These are phyloP conservation scores for Myocastor coypus DNA, from an alignment of 2,113 vertebrate species.

Conservation along the genomic window DNA sequence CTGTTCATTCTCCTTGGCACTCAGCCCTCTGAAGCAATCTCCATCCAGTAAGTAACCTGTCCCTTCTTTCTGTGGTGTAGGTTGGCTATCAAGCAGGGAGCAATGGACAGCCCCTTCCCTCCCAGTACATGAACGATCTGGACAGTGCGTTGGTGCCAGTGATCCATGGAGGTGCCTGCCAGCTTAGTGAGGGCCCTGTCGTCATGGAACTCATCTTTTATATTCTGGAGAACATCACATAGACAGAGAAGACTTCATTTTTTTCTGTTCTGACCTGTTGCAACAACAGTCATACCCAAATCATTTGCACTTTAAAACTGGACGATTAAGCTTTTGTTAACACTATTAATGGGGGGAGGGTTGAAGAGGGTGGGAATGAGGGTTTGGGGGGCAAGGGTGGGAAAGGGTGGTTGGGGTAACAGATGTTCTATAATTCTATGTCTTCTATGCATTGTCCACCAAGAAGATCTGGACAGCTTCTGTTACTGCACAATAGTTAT, in stretches of 20 bases:
- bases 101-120: conserved; percentile 95
- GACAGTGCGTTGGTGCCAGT: conserved; percentile 96
- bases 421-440: conserved; percentile 91
- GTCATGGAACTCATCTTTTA: conserved; percentile 99
- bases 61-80: conserved; percentile 82
- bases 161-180: conserved; percentile 95
- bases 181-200: conserved; percentile 92
- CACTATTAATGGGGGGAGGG: conserved; percentile 84
- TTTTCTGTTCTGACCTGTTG: conserved; percentile 86
- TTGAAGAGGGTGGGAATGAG: conserved; percentile 61
- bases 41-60: conserved; percentile 10
- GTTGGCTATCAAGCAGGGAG: conserved; percentile 97
- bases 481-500: conserved; percentile 86
- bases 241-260: conserved; percentile 82
- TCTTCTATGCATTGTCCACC: conserved; percentile 94
- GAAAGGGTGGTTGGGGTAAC: conserved; percentile 72
- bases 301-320: conserved; percentile 95
- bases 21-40: not conserved
- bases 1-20: not conserved
- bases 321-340: conserved; percentile 92
- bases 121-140: conserved; percentile 96
- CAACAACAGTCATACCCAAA: conserved; percentile 88
- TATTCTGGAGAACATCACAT: conserved; percentile 97
- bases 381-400: conserved; percentile 15
- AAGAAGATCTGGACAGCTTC: conserved; percentile 88